Percentiles rank a stretch among this genome's conserved stretches.
Evolutionary conservation across 92 coral and sea anemone species (phyloP).

Genomic region (Anthopleura xanthogrammica): DNA sequence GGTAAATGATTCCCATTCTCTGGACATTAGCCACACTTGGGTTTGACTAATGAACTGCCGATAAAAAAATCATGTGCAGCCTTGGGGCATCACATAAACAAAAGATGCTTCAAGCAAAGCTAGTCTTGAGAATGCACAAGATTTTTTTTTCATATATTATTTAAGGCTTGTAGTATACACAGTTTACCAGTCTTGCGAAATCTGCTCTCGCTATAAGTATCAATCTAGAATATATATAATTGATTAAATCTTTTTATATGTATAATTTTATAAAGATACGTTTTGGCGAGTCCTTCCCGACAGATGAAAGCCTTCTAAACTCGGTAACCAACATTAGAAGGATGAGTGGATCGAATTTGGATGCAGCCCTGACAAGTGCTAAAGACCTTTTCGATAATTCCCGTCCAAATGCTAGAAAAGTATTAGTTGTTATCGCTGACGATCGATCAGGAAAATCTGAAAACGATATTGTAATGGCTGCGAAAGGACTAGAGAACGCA

Average conservation of each 20-base stretch:
- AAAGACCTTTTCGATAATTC: slow-evolving; percentile 63
- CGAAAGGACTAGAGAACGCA: slow-evolving; percentile 46
- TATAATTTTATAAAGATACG: slow-evolving; percentile 3
- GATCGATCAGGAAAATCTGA: slow-evolving; percentile 46
- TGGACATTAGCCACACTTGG: too few relatives aligned
- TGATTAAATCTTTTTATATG: too few relatives aligned
- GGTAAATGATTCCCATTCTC: too few relatives aligned
- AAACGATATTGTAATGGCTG: slow-evolving; percentile 36
- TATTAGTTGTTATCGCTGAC: slow-evolving; percentile 79
- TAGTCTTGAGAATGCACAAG: not conserved
- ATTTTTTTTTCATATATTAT: not conserved
- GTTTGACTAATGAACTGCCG: too few relatives aligned
- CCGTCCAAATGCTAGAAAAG: slow-evolving; percentile 72
- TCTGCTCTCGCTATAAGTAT: too few relatives aligned
- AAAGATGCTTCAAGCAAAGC: too few relatives aligned
- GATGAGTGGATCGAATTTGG: slow-evolving; percentile 59
- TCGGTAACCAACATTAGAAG: slow-evolving; percentile 23
- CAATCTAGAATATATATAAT: too few relatives aligned
- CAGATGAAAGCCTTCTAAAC: slow-evolving; percentile 19
- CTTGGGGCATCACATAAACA: too few relatives aligned
- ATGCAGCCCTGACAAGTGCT: slow-evolving; percentile 62
- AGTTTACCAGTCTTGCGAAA: too few relatives aligned
- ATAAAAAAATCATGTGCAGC: too few relatives aligned
- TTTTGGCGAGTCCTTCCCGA: slow-evolving; percentile 21
- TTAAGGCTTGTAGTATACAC: not conserved